These are phyloP conservation scores for Pyxicephalus adspersus DNA, from an alignment of 2,113 vertebrate species.

Conservation along the genomic window DNA sequence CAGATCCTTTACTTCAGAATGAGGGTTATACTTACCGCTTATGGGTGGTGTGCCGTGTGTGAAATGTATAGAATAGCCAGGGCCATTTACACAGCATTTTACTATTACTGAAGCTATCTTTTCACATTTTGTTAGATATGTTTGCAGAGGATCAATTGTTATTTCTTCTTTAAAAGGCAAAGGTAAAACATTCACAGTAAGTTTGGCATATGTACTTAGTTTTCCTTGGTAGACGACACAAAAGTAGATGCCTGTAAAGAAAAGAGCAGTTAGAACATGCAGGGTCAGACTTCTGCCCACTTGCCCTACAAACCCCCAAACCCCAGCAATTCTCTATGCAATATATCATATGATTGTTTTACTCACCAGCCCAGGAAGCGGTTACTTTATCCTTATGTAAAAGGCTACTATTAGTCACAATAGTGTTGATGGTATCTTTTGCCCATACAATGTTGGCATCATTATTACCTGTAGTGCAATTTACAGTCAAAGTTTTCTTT, in stretches of 20 bases:
- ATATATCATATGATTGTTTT: background rate
- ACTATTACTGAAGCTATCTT: constrained; percentile 58
- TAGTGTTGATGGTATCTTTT: constrained; percentile 63
- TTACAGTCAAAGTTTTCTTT: constrained; percentile 65
- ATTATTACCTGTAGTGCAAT: constrained; percentile 64
- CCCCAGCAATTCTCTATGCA: too few relatives aligned
- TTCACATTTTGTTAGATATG: constrained; percentile 29
- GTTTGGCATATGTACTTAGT: constrained; percentile 58
- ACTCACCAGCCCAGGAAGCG: constrained; percentile 70
- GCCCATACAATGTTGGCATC: constrained; percentile 69
- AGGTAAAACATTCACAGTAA: constrained; percentile 58
- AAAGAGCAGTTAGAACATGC: background rate
- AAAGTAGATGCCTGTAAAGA: constrained; percentile 68
- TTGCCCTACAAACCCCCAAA: too few relatives aligned
- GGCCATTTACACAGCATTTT: constrained; percentile 63
- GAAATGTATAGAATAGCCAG: background rate
- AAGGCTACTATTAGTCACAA: constrained; percentile 40
- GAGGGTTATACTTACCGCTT: background rate
- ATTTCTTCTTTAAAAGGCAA: constrained; percentile 66
- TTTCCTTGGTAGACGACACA: constrained; percentile 68
- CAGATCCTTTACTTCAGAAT: too few relatives aligned
- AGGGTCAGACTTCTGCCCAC: too few relatives aligned
- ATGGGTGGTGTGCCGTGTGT: background rate
- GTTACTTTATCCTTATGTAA: constrained; percentile 45
- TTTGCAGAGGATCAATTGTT: constrained; percentile 64